Base-by-base conservation (phyloP, 2,888 invertebrate genomes). In the Phanerotoma sp. region DNA sequence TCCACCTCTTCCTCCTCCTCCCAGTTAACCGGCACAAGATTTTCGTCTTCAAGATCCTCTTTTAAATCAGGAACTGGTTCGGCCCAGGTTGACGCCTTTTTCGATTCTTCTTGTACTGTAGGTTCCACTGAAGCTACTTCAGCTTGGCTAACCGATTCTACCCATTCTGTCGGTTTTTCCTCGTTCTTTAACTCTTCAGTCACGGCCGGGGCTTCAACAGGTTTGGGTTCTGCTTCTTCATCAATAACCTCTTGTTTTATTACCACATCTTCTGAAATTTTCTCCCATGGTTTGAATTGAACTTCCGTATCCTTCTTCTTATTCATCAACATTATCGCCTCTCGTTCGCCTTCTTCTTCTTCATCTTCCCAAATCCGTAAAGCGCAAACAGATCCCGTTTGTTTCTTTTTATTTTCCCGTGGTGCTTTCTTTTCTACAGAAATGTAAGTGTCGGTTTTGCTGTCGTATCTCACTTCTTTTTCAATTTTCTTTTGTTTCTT, bases 331-430 rank as follows among this genome's bases (percentile, higher is more conserved):
- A 72, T 52, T 52, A 71, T 60, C 38, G 69, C 72, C 42, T 77
- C 74, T 4, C 67, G 67, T 25, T 74, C 74, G 0, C 69, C 77
- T 51, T 77, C 74, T 21, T 77, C 77, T 13, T 72, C 70, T n/a
- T 77, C 77, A 4, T 72, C 73, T 41, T 77, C 76, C 77, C 77
- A 77, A 20, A 77, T 75, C 54, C 75, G 68, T 40, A 72, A 67
- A 0, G 74, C 66, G 10, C 68, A 71, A 5, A 70, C 33, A 13
- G 70, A 62, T 7, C 66, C 63, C 10, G 67, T 60, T 18, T 64
- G 67, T 38, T 66, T 69, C 16, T 65, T 68, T 11, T 50, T 62
- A 11, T 72, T 72, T 15, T 66, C 67, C 0, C 57, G 40, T 13
- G 40, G 61, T 10, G 70, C 69, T 16, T 68, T 66, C 20, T 57